Conservation (phyloP, 2,113 vertebrate genomes). For the Entelurus aequoreus region DNA sequence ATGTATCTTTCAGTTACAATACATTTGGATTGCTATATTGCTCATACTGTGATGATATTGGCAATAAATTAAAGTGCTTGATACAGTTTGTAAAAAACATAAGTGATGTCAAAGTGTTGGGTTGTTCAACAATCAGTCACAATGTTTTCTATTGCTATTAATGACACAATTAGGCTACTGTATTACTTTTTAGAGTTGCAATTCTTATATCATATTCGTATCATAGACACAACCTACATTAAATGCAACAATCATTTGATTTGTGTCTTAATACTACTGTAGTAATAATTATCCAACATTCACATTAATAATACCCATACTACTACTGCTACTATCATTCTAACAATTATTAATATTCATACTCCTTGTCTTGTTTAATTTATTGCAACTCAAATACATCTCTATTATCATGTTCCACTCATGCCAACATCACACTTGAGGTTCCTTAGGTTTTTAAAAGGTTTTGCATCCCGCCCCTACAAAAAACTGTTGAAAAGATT, state of each 20-base stretch:
- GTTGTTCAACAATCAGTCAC: constrained; percentile 45
- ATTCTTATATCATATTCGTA: neutral
- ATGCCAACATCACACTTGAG: constrained; percentile 1
- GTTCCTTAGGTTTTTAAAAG: constrained; percentile 25
- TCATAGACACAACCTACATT: constrained; percentile 17
- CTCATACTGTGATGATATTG: constrained; percentile 28
- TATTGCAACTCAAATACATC: constrained; percentile 11
- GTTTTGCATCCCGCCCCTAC: constrained; percentile 22
- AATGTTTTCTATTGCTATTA: constrained; percentile 69
- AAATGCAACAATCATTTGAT: neutral
- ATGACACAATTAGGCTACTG: constrained; percentile 32
- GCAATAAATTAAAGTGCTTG: constrained; percentile 14
- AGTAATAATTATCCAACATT: too few relatives aligned
- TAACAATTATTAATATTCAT: constrained; percentile 8
- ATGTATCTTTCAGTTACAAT: constrained; percentile 11
- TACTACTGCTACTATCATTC: neutral
- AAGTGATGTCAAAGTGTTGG: constrained; percentile 31
- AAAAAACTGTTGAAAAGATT: constrained; percentile 21
- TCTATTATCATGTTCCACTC: neutral
- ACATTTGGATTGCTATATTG: constrained; percentile 53
- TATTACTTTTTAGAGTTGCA: neutral
- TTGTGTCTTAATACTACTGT: too few relatives aligned
- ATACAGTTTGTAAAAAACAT: constrained; percentile 22
- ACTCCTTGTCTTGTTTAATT: constrained; percentile 7
- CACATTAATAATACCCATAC: too few relatives aligned